Evolutionary conservation across 2,113 vertebrate species (phyloP).

Genomic region (Pan paniscus): DNA sequence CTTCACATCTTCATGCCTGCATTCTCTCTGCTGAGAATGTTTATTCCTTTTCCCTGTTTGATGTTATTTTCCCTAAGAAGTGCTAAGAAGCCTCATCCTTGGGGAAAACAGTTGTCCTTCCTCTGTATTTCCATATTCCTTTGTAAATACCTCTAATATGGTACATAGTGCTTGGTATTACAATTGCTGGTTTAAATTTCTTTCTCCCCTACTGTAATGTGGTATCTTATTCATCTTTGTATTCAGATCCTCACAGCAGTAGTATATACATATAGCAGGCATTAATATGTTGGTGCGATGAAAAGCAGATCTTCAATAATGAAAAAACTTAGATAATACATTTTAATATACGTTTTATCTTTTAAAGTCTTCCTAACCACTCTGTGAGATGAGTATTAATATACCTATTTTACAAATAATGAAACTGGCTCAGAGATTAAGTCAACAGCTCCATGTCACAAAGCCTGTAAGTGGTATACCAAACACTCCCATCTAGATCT

Average conservation of each 20-base stretch:
- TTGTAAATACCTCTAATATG: neutral
- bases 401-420: neutral
- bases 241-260: neutral
- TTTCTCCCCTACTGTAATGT: neutral
- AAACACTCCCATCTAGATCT: neutral
- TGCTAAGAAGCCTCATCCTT: neutral
- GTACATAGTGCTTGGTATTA: neutral
- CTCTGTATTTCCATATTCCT: neutral
- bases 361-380: conserved; percentile 22
- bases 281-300: neutral
- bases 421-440: conserved; percentile 42
- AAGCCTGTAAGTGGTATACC: neutral
- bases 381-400: neutral
- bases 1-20: neutral
- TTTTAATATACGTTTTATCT: conserved; percentile 1
- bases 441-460: neutral
- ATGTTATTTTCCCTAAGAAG: neutral
- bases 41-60: neutral
- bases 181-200: neutral
- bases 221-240: neutral
- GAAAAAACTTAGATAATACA: neutral
- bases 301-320: neutral
- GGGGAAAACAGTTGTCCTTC: neutral
- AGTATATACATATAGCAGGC: neutral
- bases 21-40: neutral